These are phyloP conservation scores for Tortrix viridana DNA, from an alignment of 2,888 invertebrate species.

Conservation along the genomic window DNA sequence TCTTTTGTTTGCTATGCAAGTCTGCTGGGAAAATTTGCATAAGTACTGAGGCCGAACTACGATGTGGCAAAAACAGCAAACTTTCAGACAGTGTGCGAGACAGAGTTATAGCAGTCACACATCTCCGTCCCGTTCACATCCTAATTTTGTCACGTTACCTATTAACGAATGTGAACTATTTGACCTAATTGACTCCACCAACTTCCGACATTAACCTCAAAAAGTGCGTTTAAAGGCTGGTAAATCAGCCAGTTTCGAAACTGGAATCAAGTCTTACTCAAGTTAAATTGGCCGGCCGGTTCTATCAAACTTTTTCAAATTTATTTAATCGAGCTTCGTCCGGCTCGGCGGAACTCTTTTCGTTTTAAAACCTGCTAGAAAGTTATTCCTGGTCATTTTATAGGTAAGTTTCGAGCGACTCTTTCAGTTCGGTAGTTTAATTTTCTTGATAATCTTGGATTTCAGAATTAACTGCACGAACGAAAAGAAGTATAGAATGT, in stretches of 20 bases:
- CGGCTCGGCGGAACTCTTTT: conserved; percentile 9
- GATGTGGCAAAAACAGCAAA: too few species aligned
- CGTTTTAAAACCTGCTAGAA: background rate
- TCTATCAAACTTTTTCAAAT: conserved; percentile 31
- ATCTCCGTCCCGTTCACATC: too few species aligned
- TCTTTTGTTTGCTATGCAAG: conserved; percentile 29
- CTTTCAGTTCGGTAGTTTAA: too few species aligned
- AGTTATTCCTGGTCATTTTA: conserved; percentile 3
- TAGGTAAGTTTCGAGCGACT: too few species aligned
- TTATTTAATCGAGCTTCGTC: conserved; percentile 23
- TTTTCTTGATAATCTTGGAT: too few species aligned
- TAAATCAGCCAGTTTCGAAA: conserved; percentile 21
- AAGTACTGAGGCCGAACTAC: too few species aligned
- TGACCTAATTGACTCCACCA: conserved; percentile 11
- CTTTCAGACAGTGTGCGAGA: too few species aligned
- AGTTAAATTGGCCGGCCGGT: conserved; percentile 29
- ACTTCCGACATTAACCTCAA: conserved; percentile 7
- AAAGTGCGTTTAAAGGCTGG: conserved; percentile 25
- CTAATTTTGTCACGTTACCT: conserved; percentile 15
- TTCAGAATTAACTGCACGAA: too few species aligned
- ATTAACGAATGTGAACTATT: conserved; percentile 23
- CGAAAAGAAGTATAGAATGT: too few species aligned
- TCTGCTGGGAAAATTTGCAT: conserved; percentile 18
- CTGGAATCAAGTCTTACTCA: conserved; percentile 21
- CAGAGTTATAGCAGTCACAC: too few species aligned